These are phyloP conservation scores for Panthera leo DNA, from an alignment of 2,113 vertebrate genomes.

Conservation along the genomic window DNA sequence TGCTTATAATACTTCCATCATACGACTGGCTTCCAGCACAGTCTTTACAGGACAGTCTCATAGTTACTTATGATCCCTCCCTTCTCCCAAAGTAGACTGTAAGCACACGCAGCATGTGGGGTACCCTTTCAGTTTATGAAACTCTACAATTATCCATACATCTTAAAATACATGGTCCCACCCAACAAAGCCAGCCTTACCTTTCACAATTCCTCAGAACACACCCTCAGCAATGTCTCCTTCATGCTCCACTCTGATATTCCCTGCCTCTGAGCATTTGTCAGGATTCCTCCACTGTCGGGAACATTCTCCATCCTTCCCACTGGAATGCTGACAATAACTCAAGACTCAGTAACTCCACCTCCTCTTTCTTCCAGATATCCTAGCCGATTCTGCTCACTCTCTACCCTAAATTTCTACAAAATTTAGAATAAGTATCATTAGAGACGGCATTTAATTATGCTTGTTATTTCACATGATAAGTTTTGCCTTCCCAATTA, in stretches of 20 bases:
- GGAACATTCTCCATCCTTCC: not conserved
- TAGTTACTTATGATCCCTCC: not conserved
- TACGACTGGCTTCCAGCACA: not conserved
- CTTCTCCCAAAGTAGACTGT: not conserved
- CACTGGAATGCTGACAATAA: not conserved
- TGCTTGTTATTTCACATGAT: not conserved
- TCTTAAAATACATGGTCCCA: constrained; percentile 39
- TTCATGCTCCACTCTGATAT: not conserved
- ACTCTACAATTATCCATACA: not conserved
- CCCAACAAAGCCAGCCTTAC: not conserved
- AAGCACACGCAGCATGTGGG: not conserved
- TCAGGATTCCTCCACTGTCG: not conserved
- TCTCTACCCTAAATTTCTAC: not conserved
- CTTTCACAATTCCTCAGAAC: not conserved
- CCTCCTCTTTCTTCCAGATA: not conserved
- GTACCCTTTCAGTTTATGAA: not conserved
- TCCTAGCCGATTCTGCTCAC: not conserved
- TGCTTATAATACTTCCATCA: not conserved
- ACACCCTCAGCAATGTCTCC: not conserved
- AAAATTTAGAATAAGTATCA: not conserved
- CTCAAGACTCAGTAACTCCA: not conserved
- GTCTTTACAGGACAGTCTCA: not conserved
- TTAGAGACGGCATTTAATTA: not conserved
- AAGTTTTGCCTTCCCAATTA: not conserved
- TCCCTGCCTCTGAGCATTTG: not conserved